Evolutionary conservation across 2,797 vertebrate species (phyloP).

Genomic region (Neoniphon sammara): DNA sequence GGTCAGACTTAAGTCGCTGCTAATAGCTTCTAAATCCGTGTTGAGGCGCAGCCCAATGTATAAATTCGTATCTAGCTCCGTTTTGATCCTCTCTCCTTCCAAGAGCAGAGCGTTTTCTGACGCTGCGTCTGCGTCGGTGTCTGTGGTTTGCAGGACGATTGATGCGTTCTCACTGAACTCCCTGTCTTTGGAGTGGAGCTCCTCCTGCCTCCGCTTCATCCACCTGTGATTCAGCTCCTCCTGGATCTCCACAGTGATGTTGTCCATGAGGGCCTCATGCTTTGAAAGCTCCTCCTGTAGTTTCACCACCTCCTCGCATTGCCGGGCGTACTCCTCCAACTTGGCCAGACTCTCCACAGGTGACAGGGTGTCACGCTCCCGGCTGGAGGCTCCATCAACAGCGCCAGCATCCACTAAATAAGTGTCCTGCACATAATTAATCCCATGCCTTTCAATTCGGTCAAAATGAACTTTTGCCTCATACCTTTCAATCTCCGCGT

Average conservation of each 20-base stretch:
- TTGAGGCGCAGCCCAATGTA: conserved; percentile 92
- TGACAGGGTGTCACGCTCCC: conserved; percentile 21
- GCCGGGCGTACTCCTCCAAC: conserved; percentile 84
- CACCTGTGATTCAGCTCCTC: conserved; percentile 92
- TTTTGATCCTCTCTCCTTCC: conserved; percentile 89
- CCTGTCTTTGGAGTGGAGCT: conserved; percentile 74
- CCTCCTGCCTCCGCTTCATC: conserved; percentile 89
- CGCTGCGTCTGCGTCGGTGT: conserved; percentile 50
- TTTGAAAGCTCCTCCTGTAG: conserved; percentile 88
- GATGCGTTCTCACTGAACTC: conserved; percentile 65
- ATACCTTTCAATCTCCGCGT: conserved; percentile 90
- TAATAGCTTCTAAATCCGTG: conserved; percentile 89
- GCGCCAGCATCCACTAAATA: conserved; percentile 83
- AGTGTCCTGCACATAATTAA: conserved; percentile 96
- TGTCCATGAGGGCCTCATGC: conserved; percentile 88
- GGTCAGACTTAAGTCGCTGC: conserved; percentile 85
- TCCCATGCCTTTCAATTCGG: conserved; percentile 89
- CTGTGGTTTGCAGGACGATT: neutral
- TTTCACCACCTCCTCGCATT: conserved; percentile 85
- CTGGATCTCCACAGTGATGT: conserved; percentile 86
- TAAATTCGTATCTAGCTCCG: conserved; percentile 91
- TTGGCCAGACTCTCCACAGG: conserved; percentile 61
- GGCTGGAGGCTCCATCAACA: conserved; percentile 41
- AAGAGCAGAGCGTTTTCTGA: conserved; percentile 76
- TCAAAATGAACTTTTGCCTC: conserved; percentile 91